Percentiles rank a stretch among this genome's conserved stretches.
Conservation (phyloP, 2,888 invertebrate genomes). For the Ligdia adustata region DNA sequence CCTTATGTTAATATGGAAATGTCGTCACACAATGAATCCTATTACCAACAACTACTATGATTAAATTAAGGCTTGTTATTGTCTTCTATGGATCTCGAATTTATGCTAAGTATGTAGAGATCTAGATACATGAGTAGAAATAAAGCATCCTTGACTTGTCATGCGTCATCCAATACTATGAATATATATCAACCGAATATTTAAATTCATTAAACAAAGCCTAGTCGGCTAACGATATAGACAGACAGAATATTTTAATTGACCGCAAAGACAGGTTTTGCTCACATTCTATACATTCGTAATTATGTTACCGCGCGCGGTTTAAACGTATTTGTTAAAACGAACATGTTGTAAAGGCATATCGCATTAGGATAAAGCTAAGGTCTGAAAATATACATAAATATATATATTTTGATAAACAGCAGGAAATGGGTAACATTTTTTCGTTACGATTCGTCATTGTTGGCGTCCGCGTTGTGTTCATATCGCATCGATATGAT, state of each 20-base stretch:
- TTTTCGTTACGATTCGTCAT: slow-evolving; percentile 15
- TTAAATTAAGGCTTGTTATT: no score
- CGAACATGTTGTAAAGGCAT: slow-evolving; percentile 16
- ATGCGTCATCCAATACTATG: no score
- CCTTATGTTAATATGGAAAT: slow-evolving; percentile 32
- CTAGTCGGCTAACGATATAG: slow-evolving; percentile 13
- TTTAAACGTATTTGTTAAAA: slow-evolving; percentile 27
- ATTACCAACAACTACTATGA: slow-evolving; percentile 18
- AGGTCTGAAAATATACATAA: no score
- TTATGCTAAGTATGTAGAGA: no score
- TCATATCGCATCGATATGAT: background rate
- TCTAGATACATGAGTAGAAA: no score
- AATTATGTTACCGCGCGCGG: slow-evolving; percentile 28
- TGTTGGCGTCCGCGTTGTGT: background rate
- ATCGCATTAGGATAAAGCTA: slow-evolving; percentile 2
- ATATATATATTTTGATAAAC: slow-evolving; percentile 4
- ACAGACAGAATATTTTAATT: slow-evolving; percentile 38
- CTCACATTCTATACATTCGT: slow-evolving; percentile 31
- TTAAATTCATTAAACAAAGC: slow-evolving; percentile 11
- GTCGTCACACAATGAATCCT: slow-evolving; percentile 23
- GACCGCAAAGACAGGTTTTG: slow-evolving; percentile 39
- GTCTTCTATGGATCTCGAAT: no score
- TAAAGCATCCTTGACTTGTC: no score
- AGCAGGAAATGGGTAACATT: slow-evolving; percentile 16
- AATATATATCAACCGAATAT: slow-evolving; percentile 3